These are phyloP conservation scores for Antennarius maculatus DNA, from an alignment of 2,797 vertebrate genomes.

Conservation along the genomic window DNA sequence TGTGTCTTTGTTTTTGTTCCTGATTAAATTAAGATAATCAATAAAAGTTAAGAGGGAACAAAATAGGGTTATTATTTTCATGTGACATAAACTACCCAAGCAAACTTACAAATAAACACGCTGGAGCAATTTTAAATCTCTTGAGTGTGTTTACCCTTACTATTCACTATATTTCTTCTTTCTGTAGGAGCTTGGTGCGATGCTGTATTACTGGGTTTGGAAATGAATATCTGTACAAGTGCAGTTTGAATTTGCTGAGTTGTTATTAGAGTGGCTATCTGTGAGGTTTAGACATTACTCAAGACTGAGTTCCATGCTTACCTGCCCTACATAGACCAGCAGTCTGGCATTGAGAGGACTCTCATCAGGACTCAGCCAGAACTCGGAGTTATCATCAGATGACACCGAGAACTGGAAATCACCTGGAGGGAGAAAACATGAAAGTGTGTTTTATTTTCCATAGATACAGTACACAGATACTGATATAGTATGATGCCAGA, in stretches of 20 bases:
- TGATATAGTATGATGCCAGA: not conserved
- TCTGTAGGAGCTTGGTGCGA: conserved; percentile 40
- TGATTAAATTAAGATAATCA: too few species aligned
- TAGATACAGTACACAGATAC: conserved; percentile 20
- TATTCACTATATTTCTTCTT: conserved; percentile 20
- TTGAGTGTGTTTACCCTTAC: conserved; percentile 11
- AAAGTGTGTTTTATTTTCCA: conserved; percentile 36
- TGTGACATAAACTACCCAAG: too few species aligned
- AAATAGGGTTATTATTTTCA: too few species aligned
- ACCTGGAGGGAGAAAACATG: conserved; percentile 75
- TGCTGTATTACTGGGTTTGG: conserved; percentile 31
- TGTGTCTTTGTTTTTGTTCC: too few species aligned
- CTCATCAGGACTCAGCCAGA: conserved; percentile 95
- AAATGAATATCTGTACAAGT: not conserved
- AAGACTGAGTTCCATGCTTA: conserved; percentile 61
- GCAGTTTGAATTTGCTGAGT: conserved; percentile 11
- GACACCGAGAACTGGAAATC: conserved; percentile 98
- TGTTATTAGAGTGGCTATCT: conserved; percentile 3
- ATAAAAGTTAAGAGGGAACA: too few species aligned
- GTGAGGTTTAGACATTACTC: conserved; percentile 9
- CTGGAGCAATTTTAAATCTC: too few species aligned
- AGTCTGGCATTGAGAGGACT: conserved; percentile 89
- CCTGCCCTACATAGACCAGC: conserved; percentile 92
- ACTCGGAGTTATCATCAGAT: conserved; percentile 97
- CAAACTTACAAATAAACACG: too few species aligned